Conservation (phyloP, 2,797 vertebrate genomes). For the Pangasius krempfi region DNA sequence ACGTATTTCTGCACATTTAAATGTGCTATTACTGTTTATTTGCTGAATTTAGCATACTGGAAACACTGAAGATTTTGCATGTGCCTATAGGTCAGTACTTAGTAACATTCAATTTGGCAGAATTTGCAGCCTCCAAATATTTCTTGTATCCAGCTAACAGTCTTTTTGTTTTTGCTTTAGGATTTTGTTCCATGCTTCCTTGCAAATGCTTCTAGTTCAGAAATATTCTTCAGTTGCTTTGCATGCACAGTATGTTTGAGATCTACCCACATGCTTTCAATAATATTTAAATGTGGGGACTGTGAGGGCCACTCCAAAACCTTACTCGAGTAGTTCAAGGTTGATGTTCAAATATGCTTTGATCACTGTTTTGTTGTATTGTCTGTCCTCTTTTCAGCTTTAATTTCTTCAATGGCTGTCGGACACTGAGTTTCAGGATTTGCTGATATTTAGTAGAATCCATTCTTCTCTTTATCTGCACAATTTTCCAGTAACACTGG, state of each 20-base stretch:
- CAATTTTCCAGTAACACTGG: neutral
- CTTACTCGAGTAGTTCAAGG: neutral
- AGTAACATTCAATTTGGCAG: neutral
- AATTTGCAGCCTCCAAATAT: neutral
- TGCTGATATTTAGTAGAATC: neutral
- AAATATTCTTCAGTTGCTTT: neutral
- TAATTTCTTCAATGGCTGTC: neutral
- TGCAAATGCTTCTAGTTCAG: neutral
- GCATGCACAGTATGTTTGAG: neutral
- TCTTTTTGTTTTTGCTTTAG: neutral
- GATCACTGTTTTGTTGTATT: neutral
- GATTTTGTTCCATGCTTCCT: neutral
- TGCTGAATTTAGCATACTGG: neutral
- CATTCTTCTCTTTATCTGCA: neutral
- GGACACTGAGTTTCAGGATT: too few species aligned
- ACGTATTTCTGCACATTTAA: neutral
- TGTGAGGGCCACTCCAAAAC: neutral
- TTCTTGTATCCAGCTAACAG: neutral
- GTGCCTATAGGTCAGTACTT: neutral
- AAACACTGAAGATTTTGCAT: neutral
- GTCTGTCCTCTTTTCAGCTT: neutral
- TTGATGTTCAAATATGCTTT: neutral
- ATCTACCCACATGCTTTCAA: neutral
- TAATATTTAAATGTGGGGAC: neutral
- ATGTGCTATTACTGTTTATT: neutral